These are phyloP conservation scores for Gymnoscelis rufifasciata DNA, from an alignment of 2,888 invertebrate species.

Conservation along the genomic window DNA sequence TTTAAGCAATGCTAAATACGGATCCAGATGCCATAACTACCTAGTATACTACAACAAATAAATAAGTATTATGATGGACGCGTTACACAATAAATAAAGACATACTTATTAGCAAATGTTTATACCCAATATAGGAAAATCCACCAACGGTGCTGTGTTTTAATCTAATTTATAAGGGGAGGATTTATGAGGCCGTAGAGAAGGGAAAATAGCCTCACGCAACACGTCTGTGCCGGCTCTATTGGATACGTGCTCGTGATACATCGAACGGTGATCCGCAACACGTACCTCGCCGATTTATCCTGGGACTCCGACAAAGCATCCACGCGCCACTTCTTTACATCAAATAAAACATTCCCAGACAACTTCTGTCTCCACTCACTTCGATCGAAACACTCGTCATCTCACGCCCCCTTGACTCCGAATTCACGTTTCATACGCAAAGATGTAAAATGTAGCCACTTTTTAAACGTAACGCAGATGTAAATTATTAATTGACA, in stretches of 20 bases:
- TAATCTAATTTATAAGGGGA: constrained; percentile 64
- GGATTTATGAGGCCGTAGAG: constrained; percentile 59
- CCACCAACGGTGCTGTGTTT: constrained; percentile 45
- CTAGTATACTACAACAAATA: no score
- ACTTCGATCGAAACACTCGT: constrained; percentile 21
- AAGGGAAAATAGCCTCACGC: constrained; percentile 60
- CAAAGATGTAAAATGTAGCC: no score
- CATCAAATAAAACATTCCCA: constrained; percentile 40
- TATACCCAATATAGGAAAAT: constrained; percentile 2
- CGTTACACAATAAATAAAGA: neutral
- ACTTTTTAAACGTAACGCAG: constrained; percentile 33
- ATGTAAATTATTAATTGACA: constrained; percentile 59
- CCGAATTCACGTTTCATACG: no score
- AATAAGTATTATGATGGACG: no score
- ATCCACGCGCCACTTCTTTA: constrained; percentile 38
- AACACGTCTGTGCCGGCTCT: constrained; percentile 54
- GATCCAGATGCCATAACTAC: no score
- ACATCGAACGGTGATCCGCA: constrained; percentile 51
- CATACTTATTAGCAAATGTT: neutral
- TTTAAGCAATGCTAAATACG: no score
- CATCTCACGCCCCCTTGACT: constrained; percentile 19
- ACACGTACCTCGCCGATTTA: constrained; percentile 55
- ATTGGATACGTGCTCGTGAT: constrained; percentile 61
- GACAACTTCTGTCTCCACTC: constrained; percentile 16
- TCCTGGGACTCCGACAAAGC: constrained; percentile 48